A percentile compares a stretch with the other conserved stretches of the same genome.
Evolutionary conservation across 2,888 invertebrate species (phyloP).

Genomic region (Salticus scenicus): DNA sequence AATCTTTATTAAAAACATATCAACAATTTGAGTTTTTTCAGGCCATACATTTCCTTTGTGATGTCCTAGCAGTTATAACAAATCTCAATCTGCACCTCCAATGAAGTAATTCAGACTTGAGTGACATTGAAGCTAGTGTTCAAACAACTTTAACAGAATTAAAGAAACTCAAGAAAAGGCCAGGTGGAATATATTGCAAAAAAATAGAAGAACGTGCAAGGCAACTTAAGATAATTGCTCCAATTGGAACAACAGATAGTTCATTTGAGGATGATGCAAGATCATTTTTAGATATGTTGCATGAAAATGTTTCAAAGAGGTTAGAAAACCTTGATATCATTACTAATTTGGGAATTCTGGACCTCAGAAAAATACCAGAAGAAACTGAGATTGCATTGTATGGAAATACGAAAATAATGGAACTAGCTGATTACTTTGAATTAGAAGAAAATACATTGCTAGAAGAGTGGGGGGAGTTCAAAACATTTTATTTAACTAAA

Average conservation of each 20-base stretch:
- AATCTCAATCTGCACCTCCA: not conserved
- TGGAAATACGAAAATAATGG: not conserved
- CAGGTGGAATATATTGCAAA: not conserved
- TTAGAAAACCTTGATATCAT: not conserved
- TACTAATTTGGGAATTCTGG: not conserved
- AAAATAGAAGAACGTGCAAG: not conserved
- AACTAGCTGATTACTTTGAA: not conserved
- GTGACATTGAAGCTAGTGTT: not conserved
- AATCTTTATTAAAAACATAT: not conserved
- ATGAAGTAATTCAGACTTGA: not conserved
- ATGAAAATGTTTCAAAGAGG: not conserved
- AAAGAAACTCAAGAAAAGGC: not conserved
- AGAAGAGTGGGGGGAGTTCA: slow-evolving; percentile 11
- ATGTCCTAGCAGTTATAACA: not conserved
- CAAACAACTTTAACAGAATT: not conserved
- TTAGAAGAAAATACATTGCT: not conserved
- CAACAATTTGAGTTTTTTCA: not conserved
- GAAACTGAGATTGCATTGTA: not conserved
- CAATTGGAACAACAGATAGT: not conserved
- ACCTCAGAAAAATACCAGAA: not conserved
- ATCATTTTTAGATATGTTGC: not conserved
- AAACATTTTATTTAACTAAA: not conserved
- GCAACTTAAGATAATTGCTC: not conserved
- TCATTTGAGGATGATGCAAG: not conserved
- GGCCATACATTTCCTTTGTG: not conserved